Evolutionary conservation across 2,797 vertebrate species (phyloP).

Genomic region (Poecilia wingei): DNA sequence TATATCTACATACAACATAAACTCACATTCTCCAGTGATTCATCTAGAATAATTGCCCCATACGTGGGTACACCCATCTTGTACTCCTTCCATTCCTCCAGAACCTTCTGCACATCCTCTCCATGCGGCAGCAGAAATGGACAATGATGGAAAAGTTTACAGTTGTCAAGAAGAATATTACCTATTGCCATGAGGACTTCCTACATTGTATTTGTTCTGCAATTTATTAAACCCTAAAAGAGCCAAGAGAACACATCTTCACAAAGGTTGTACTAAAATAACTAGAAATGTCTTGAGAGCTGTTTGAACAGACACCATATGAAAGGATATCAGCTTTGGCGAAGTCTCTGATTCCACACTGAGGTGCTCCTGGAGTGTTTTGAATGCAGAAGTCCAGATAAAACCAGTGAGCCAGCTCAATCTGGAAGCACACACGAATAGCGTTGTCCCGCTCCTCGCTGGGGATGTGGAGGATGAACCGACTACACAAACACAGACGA

Average conservation of each 20-base stretch:
- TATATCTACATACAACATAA: background rate
- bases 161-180: constrained; percentile 77
- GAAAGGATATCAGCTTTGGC: constrained; percentile 99
- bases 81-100: constrained; percentile 98
- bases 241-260: background rate
- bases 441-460: constrained; percentile 99
- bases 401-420: constrained; percentile 99
- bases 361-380: constrained; percentile 95
- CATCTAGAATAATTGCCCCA: constrained; percentile 97
- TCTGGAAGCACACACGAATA: constrained; percentile 97
- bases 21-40: constrained; percentile 93
- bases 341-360: constrained; percentile 98
- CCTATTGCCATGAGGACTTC: background rate
- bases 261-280: background rate
- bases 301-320: background rate
- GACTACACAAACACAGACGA: constrained; percentile 76
- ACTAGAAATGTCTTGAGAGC: background rate
- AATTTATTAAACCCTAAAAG: background rate
- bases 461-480: constrained; percentile 99
- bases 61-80: constrained; percentile 99
- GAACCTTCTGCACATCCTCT: constrained; percentile 95
- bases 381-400: constrained; percentile 99
- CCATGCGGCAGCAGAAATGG: constrained; percentile 96
- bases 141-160: constrained; percentile 94
- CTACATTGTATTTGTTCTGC: background rate